Percentiles rank a stretch among this genome's conserved stretches.
These are phyloP conservation scores for Clistopyga incitator DNA, from an alignment of 2,888 invertebrate species.

Conservation along the genomic window DNA sequence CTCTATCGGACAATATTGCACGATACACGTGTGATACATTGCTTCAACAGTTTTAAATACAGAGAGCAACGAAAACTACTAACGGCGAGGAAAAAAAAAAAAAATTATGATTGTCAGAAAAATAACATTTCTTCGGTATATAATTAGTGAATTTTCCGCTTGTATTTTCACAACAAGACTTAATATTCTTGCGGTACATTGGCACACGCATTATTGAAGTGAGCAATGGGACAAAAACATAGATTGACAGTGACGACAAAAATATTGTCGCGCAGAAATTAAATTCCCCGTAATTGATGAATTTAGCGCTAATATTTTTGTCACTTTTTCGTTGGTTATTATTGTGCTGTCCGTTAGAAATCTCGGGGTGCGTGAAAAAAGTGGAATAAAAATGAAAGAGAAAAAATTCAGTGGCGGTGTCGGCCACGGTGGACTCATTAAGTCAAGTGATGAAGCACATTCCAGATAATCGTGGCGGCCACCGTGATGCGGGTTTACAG, in stretches of 20 bases:
- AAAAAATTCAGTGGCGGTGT: slow-evolving; percentile 11
- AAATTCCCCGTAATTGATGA: neutral
- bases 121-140: no score
- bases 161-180: neutral
- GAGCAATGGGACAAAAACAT: neutral
- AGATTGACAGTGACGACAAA: neutral
- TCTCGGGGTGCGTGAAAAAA: slow-evolving; percentile 18
- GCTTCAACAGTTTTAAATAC: neutral
- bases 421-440: slow-evolving; percentile 71
- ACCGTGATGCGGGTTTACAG: slow-evolving; percentile 45
- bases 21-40: slow-evolving; percentile 9
- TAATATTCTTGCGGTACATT: neutral
- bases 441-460: slow-evolving; percentile 77
- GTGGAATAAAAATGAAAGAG: neutral
- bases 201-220: neutral
- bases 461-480: slow-evolving; percentile 70
- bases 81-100: slow-evolving; percentile 11
- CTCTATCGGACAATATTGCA: neutral
- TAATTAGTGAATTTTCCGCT: neutral
- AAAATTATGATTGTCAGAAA: neutral
- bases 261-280: neutral
- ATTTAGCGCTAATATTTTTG: slow-evolving; percentile 3
- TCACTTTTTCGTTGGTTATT: slow-evolving; percentile 16
- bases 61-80: neutral
- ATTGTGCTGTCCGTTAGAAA: neutral